Conservation (phyloP, 2,113 vertebrate genomes). For the Xiphias gladius region DNA sequence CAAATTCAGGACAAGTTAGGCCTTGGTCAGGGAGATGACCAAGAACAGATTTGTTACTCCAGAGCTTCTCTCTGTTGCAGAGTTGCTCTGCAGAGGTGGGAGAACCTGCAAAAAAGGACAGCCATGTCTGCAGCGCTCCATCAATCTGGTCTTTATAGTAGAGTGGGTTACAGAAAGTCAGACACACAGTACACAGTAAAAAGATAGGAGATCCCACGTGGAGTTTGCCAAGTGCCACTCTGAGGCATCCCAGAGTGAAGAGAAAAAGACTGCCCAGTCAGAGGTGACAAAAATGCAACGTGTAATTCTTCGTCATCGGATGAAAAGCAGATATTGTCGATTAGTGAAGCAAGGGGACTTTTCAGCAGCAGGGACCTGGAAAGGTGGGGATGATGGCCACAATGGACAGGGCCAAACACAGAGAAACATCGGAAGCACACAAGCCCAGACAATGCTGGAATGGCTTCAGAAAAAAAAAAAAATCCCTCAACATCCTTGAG, state of each 20-base stretch:
- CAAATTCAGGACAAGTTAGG: not conserved
- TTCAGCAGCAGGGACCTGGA: conserved; percentile 17
- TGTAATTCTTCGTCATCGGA: conserved; percentile 27
- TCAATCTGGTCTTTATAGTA: not conserved
- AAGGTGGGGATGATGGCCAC: conserved; percentile 12
- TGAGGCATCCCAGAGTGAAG: not conserved
- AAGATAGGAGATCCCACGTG: not conserved
- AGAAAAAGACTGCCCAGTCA: not conserved
- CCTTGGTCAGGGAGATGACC: not conserved
- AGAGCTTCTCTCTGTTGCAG: not conserved
- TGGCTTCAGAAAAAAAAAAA: conserved; percentile 15
- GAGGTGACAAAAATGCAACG: conserved; percentile 21
- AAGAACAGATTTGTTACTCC: not conserved
- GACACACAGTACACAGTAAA: not conserved
- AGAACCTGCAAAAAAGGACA: not conserved
- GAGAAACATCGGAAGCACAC: conserved; percentile 22
- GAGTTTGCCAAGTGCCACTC: conserved; percentile 25
- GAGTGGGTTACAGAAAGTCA: not conserved
- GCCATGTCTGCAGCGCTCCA: not conserved
- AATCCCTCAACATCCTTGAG: conserved; percentile 20
- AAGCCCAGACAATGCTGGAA: conserved; percentile 31
- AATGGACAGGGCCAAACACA: conserved; percentile 20
- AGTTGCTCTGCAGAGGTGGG: not conserved
- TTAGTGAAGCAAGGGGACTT: not conserved
- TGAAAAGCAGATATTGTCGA: not conserved